Percentiles rank a stretch among this genome's conserved stretches.
Conservation (phyloP, 1,140 invertebrate species). For the Brachionus angularis region DNA sequence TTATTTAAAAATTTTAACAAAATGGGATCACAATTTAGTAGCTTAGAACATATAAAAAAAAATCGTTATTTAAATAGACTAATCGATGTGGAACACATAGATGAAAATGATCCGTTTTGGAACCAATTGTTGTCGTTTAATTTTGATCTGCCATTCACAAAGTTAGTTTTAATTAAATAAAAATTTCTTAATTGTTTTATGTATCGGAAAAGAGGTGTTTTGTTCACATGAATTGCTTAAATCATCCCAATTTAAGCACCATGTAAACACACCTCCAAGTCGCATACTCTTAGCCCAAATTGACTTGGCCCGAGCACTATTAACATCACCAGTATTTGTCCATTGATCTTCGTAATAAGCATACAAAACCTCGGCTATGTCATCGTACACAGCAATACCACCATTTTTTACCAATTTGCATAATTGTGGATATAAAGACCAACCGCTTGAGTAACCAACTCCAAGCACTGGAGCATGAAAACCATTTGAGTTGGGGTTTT, state of each 20-base stretch:
- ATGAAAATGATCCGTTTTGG: slow-evolving; percentile 87
- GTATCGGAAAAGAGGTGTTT: background rate
- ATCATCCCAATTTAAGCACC: slow-evolving; percentile 28
- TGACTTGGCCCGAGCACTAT: background rate
- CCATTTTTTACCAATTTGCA: slow-evolving; percentile 17
- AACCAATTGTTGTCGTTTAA: slow-evolving; percentile 84
- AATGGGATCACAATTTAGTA: slow-evolving; percentile 81
- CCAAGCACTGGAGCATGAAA: slow-evolving; percentile 5
- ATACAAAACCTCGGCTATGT: background rate
- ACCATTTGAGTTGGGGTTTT: background rate
- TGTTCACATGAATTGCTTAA: background rate
- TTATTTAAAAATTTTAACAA: background rate
- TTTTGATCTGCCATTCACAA: slow-evolving; percentile 69
- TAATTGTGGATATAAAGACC: background rate
- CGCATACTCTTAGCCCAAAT: background rate
- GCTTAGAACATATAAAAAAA: slow-evolving; percentile 71
- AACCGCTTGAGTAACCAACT: background rate
- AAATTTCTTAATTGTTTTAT: background rate
- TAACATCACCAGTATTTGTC: slow-evolving; percentile 11
- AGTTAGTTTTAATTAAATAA: slow-evolving; percentile 3
- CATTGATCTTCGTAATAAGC: slow-evolving; percentile 30
- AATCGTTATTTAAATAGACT: slow-evolving; percentile 77
- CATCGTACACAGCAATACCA: background rate
- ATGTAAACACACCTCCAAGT: background rate
- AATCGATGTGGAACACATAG: slow-evolving; percentile 71